phyloP scores from a whole-genome alignment of 2,797 vertebrate species.

The Okamejei kenojei region DNA sequence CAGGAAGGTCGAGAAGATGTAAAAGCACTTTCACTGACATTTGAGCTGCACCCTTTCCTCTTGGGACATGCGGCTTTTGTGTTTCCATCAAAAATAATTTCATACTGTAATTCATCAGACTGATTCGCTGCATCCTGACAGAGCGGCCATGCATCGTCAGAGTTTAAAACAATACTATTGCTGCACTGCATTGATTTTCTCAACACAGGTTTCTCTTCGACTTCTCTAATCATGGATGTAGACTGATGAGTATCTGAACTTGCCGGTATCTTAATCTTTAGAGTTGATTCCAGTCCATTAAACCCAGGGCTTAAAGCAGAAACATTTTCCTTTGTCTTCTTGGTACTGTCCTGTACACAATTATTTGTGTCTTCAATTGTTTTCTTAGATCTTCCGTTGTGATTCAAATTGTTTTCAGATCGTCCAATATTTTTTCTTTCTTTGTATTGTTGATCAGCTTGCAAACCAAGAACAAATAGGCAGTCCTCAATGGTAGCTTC shows the following conservation, averaged over 20 bases:
- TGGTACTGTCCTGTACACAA: neutral
- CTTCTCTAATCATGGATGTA: neutral
- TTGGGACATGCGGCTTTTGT: slow-evolving; percentile 32
- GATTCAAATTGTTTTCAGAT: neutral
- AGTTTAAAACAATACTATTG: slow-evolving; percentile 8
- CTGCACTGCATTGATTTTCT: neutral
- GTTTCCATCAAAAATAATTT: slow-evolving; percentile 37
- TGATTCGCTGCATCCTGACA: slow-evolving; percentile 39
- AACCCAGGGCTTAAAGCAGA: neutral
- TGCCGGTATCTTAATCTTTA: neutral
- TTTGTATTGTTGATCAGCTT: slow-evolving; percentile 42
- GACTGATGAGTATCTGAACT: neutral
- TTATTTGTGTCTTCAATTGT: neutral
- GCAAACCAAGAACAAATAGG: slow-evolving; percentile 26
- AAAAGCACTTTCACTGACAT: slow-evolving; percentile 16
- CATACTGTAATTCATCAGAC: slow-evolving; percentile 36
- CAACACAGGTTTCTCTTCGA: neutral
- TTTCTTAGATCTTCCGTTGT: neutral
- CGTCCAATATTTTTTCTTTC: slow-evolving; percentile 42
- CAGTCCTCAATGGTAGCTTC: neutral
- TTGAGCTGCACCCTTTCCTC: neutral
- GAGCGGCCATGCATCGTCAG: slow-evolving; percentile 20
- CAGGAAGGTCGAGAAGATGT: slow-evolving; percentile 44
- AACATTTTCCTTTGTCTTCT: neutral
- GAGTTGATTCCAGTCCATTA: slow-evolving; percentile 9